Evolutionary conservation across 2,888 invertebrate species (phyloP).

Genomic region (Argynnis bischoffii): DNA sequence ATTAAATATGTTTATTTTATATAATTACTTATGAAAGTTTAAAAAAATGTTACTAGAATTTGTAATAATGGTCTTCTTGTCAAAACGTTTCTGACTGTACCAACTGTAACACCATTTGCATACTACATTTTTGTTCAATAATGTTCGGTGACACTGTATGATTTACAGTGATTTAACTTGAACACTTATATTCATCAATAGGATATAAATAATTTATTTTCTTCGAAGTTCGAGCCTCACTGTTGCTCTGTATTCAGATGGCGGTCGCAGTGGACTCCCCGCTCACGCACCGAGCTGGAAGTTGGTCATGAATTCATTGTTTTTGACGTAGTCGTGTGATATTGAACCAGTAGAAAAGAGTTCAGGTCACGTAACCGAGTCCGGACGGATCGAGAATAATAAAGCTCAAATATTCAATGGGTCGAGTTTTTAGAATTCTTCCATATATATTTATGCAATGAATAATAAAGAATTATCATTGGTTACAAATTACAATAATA

Average conservation of each 20-base stretch:
- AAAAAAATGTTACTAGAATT: no score
- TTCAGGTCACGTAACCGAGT: constrained; percentile 74
- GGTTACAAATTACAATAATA: constrained; percentile 32
- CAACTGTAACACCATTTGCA: no score
- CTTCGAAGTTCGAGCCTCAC: constrained; percentile 46
- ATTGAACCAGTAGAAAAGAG: constrained; percentile 76
- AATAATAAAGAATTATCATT: constrained; percentile 49
- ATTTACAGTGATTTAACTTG: constrained; percentile 7
- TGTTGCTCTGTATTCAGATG: constrained; percentile 60
- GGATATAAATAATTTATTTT: constrained; percentile 41
- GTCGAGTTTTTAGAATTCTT: constrained; percentile 71
- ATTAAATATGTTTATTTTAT: no score
- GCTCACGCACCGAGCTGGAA: constrained; percentile 61
- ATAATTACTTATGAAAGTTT: no score
- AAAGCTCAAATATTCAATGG: constrained; percentile 66
- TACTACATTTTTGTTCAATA: no score
- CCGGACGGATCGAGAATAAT: constrained; percentile 67
- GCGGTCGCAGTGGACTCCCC: constrained; percentile 55
- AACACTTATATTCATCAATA: constrained; percentile 32
- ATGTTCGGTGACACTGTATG: no score
- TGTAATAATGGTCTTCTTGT: no score
- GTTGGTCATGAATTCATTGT: constrained; percentile 77
- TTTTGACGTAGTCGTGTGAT: constrained; percentile 73
- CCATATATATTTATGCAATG: constrained; percentile 50
- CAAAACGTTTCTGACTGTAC: no score